Conservation (phyloP, 1,140 invertebrate genomes). For the Lordiphosa mommai region DNA sequence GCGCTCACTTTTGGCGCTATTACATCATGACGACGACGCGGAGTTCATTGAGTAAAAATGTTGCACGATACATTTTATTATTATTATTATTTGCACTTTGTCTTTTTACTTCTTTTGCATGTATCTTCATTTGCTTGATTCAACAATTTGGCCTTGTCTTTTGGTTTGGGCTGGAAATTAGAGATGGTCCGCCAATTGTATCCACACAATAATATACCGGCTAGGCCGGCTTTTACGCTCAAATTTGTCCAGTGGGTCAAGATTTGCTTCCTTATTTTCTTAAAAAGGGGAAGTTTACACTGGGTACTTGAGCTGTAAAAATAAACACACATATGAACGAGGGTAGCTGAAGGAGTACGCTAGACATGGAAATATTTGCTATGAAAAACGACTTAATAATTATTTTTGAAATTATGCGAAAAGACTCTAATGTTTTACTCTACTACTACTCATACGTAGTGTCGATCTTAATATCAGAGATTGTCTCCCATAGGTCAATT, state of each 20-base stretch:
- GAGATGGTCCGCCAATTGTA: neutral
- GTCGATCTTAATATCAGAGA: too few species aligned
- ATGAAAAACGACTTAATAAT: too few species aligned
- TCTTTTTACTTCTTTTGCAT: slow-evolving; percentile 13
- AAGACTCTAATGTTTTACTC: too few species aligned
- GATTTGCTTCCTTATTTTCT: slow-evolving; percentile 10
- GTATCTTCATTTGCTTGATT: too few species aligned
- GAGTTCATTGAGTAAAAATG: slow-evolving; percentile 61
- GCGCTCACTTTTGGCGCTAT: slow-evolving; percentile 53
- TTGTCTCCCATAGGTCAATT: too few species aligned
- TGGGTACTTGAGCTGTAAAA: too few species aligned
- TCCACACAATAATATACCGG: slow-evolving; percentile 1
- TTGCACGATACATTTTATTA: slow-evolving; percentile 38
- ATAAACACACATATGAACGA: too few species aligned
- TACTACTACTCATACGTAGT: too few species aligned
- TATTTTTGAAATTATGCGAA: too few species aligned
- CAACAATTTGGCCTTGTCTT: slow-evolving; percentile 23
- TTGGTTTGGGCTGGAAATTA: neutral
- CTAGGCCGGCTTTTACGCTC: neutral
- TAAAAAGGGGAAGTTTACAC: neutral
- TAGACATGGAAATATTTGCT: too few species aligned
- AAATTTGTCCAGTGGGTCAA: slow-evolving; percentile 11
- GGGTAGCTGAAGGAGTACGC: too few species aligned
- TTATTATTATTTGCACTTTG: slow-evolving; percentile 43
- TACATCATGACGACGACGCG: slow-evolving; percentile 40